phyloP scores from a whole-genome alignment of 1,140 invertebrate genomes.

The Lanistes nyassanus region DNA sequence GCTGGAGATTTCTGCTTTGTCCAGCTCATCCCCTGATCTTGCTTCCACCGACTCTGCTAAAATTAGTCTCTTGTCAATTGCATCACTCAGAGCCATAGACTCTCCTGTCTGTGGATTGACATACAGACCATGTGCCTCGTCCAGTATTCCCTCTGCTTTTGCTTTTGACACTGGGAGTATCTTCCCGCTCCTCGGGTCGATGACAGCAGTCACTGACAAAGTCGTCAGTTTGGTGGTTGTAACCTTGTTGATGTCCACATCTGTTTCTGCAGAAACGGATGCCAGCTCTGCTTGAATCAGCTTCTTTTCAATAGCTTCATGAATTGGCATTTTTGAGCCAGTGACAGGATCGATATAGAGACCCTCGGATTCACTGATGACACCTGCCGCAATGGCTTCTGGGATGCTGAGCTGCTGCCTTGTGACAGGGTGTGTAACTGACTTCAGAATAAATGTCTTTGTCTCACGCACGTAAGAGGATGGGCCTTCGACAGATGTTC shows the following conservation, averaged over 20 bases:
- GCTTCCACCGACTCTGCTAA: constrained; percentile 52
- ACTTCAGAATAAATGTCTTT: constrained; percentile 66
- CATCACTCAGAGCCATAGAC: constrained; percentile 67
- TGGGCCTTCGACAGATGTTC: constrained; percentile 26
- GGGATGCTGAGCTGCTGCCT: constrained; percentile 75
- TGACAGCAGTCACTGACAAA: constrained; percentile 82
- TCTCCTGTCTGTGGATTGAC: constrained; percentile 85
- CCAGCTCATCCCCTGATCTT: constrained; percentile 32
- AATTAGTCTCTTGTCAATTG: constrained; percentile 60
- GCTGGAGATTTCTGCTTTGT: constrained; percentile 44
- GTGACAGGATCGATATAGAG: constrained; percentile 84
- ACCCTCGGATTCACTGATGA: constrained; percentile 83
- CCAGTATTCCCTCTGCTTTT: constrained; percentile 84
- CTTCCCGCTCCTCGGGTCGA: constrained; percentile 85
- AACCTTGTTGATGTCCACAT: constrained; percentile 57
- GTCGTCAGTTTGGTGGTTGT: constrained; percentile 83
- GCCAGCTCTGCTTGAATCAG: constrained; percentile 79
- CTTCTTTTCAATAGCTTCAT: constrained; percentile 79
- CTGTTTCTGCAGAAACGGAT: constrained; percentile 54
- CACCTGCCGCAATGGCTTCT: constrained; percentile 82
- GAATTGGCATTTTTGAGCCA: constrained; percentile 79
- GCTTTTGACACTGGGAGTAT: constrained; percentile 85
- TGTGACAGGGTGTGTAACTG: constrained; percentile 76
- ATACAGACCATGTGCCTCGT: constrained; percentile 76
- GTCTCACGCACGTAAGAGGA: constrained; percentile 56